These are phyloP conservation scores for Adoxophyes honmai DNA, from an alignment of 1,140 invertebrate genomes.

Conservation along the genomic window DNA sequence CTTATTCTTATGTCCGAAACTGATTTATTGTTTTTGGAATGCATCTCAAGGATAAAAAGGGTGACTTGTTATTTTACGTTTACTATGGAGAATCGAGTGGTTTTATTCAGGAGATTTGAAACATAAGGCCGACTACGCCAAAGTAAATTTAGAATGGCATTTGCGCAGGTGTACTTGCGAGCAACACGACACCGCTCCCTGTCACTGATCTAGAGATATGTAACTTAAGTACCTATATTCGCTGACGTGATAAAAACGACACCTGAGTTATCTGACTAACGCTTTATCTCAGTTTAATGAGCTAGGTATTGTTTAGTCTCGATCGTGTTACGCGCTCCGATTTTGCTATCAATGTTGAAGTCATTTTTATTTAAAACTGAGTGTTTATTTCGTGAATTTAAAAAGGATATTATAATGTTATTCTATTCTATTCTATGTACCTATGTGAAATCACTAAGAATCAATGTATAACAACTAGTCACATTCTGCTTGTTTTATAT, in stretches of 20 bases:
- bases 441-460: constrained; percentile 2
- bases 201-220: background rate
- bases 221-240: constrained; percentile 5
- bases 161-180: background rate
- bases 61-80: too few relatives aligned
- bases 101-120: too few relatives aligned
- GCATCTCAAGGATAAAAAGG: too few relatives aligned
- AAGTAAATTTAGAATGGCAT: constrained; percentile 1
- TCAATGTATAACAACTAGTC: constrained; percentile 12
- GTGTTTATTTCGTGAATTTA: too few relatives aligned
- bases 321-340: background rate
- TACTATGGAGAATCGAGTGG: too few relatives aligned
- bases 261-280: background rate
- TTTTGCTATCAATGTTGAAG: background rate
- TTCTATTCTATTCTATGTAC: background rate
- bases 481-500: constrained; percentile 8
- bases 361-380: too few relatives aligned
- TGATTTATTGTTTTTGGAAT: too few relatives aligned
- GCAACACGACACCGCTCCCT: constrained; percentile 5
- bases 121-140: background rate
- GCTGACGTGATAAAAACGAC: constrained; percentile 3
- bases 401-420: background rate
- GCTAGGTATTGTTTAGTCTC: background rate
- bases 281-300: constrained; percentile 12
- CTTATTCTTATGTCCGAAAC: too few relatives aligned